Conservation (phyloP, 2,888 invertebrate genomes). For the Standfussiana lucernea region DNA sequence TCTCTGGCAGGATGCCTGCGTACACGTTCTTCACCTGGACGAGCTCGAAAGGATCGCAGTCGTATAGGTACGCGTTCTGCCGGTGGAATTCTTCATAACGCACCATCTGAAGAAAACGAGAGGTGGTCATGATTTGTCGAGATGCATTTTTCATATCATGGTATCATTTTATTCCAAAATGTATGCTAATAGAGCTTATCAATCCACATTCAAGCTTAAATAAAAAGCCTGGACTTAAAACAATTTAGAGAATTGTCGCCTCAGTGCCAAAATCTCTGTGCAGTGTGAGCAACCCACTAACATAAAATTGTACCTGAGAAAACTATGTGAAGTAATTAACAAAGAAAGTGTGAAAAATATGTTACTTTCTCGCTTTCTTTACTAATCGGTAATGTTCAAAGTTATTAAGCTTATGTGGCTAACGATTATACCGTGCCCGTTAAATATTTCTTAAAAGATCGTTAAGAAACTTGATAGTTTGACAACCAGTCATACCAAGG, state of each 20-base stretch:
- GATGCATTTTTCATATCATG: not conserved
- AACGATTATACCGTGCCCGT: too few species aligned
- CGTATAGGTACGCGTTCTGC: slow-evolving; percentile 81
- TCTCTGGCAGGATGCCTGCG: slow-evolving; percentile 83
- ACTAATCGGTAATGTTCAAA: slow-evolving; percentile 10
- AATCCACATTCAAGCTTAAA: not conserved
- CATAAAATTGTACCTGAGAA: slow-evolving; percentile 1
- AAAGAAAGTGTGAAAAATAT: slow-evolving; percentile 17
- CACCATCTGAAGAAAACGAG: slow-evolving; percentile 77
- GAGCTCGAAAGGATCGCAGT: slow-evolving; percentile 83
- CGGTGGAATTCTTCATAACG: slow-evolving; percentile 85
- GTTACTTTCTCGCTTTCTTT: slow-evolving; percentile 19
- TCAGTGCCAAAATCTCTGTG: not conserved
- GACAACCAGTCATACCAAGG: not conserved
- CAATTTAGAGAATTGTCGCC: not conserved
- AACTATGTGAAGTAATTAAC: not conserved
- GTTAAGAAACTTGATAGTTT: not conserved
- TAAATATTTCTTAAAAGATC: too few species aligned
- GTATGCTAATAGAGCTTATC: not conserved
- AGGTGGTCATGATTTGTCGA: not conserved
- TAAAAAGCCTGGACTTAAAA: not conserved
- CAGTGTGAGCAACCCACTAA: not conserved
- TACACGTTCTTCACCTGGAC: slow-evolving; percentile 83
- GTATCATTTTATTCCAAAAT: not conserved
- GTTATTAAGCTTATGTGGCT: slow-evolving; percentile 2